Base-by-base conservation (phyloP, 2,797 vertebrate species). In the Macrochelys suwanniensis region DNA sequence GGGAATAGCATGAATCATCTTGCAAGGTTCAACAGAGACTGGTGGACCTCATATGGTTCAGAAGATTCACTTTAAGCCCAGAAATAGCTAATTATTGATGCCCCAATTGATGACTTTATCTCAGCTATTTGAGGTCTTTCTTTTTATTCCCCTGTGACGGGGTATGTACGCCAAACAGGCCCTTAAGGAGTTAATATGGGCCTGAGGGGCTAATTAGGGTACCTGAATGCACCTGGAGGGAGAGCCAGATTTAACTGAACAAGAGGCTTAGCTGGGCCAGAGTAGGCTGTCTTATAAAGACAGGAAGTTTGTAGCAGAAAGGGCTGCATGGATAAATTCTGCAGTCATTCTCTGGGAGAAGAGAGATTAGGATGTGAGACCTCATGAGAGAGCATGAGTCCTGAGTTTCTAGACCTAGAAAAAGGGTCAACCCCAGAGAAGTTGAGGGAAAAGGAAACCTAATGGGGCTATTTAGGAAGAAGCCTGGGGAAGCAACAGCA, bases 1-100 rank as follows among this genome's bases (percentile, higher is more conserved):
- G 17, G 21, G 65, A 91, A 93, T 4, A 85, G 2, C 16, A 31
- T 7, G 11, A 77, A 1, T 47, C 92, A 91, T 94, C 11, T 31
- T 61, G 15, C 10, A 85, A 37, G 28, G 4, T n/a, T 25, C 0
- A 0, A 33, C n/a, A 89, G 11, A 42, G 56, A 5, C 47, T 4
- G 65, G 0, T 31, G 37, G 78, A 76, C 16, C 37, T 82, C 8
- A 15, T 84, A 2, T 1, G 0, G 7, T 11, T 23, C 25, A 45
- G 21, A 85, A 45, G 25, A 87, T 57, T 9, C 1, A 6, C 53
- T 85, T 45, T 57, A 23, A 88, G 16, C 19, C 31, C 65, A 68
- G 65, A 68, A 68, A 68, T 68, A 37, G 17, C 59, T 33, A 65
- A 16, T 65, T 65, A 65, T 33, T 65, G 13, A 65, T 65, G 31